Evolutionary conservation across 1,140 invertebrate species (phyloP).

Genomic region (Brachionus sp.): DNA sequence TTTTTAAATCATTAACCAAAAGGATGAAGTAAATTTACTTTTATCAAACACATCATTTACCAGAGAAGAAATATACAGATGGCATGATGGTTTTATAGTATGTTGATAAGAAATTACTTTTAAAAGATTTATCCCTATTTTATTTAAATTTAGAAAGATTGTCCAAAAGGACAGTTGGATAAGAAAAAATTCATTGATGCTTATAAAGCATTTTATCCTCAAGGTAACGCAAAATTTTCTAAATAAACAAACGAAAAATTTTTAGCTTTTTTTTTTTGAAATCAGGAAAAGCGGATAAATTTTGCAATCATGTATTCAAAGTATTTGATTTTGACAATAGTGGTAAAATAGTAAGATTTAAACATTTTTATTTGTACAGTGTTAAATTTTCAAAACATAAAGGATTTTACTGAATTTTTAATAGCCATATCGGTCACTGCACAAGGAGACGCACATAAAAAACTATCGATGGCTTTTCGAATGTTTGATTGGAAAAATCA

Average conservation of each 20-base stretch:
- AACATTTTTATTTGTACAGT: not conserved
- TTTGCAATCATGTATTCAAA: slow-evolving; percentile 46
- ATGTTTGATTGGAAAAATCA: not conserved
- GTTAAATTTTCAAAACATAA: too few relatives aligned
- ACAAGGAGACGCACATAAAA: slow-evolving; percentile 29
- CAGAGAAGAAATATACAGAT: slow-evolving; percentile 28
- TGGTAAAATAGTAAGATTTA: not conserved
- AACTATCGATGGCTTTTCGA: slow-evolving; percentile 26
- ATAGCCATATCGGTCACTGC: slow-evolving; percentile 19
- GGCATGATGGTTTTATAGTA: slow-evolving; percentile 44
- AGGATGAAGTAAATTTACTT: slow-evolving; percentile 35
- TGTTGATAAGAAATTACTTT: not conserved
- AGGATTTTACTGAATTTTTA: slow-evolving; percentile 46
- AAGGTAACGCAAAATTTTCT: too few relatives aligned
- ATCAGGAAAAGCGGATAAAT: slow-evolving; percentile 45
- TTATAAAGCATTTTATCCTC: slow-evolving; percentile 38
- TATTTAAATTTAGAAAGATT: slow-evolving; percentile 17
- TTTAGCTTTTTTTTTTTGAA: too few relatives aligned
- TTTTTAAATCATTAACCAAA: not conserved
- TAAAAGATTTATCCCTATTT: too few relatives aligned
- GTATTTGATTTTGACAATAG: slow-evolving; percentile 34
- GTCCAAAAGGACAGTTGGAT: slow-evolving; percentile 44
- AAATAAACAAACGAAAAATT: too few relatives aligned
- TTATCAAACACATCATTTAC: slow-evolving; percentile 37
- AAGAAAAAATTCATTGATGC: slow-evolving; percentile 46